phyloP scores from a whole-genome alignment of 53 echinoderm and acorn worm genomes.

The Glandiceps talaboti region DNA sequence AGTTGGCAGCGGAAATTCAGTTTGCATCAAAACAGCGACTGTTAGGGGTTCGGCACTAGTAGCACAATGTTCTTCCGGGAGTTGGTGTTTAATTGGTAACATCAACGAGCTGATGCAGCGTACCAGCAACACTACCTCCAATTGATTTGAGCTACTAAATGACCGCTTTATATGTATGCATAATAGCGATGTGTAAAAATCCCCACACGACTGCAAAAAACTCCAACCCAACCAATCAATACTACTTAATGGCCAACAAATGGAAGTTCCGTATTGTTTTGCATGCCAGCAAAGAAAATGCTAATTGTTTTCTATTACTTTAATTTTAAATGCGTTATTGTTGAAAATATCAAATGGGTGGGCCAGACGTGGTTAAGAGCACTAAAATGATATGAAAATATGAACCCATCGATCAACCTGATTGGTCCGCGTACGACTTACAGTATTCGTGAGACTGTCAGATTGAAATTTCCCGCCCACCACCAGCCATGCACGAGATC shows the following conservation, averaged over 20 bases:
- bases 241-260: background rate
- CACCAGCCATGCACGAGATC: too few species aligned
- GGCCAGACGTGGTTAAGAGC: background rate
- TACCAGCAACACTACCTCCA: too few species aligned
- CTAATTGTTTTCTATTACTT: background rate
- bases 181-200: background rate
- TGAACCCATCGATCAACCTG: background rate
- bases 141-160: background rate
- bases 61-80: too few species aligned
- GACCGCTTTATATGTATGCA: background rate
- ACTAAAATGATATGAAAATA: background rate
- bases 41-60: too few species aligned
- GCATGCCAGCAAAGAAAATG: background rate
- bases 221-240: background rate
- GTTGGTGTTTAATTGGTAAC: too few species aligned
- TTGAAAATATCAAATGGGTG: background rate
- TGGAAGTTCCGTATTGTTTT: background rate
- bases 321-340: background rate
- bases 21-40: too few species aligned
- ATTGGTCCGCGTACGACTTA: background rate
- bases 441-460: too few species aligned
- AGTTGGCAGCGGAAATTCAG: too few species aligned
- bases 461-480: too few species aligned
- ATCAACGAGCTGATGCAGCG: too few species aligned
- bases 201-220: constrained; percentile 1